Evolutionary conservation across 2,888 invertebrate species (phyloP), one percentile per base, ranked within the genome.

Genomic region (Biston stratarius): DNA sequence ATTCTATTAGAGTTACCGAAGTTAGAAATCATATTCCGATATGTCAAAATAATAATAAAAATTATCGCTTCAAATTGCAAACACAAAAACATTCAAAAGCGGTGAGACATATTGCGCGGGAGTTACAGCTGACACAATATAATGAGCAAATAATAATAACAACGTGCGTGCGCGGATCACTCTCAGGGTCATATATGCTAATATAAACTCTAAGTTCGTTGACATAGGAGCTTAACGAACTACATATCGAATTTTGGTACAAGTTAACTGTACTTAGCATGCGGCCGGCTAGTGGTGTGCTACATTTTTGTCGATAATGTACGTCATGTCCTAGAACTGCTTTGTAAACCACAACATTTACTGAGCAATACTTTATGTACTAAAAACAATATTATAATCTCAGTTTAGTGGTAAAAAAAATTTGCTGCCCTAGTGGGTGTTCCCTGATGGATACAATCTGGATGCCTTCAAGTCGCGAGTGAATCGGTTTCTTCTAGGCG

Each of bases 141-240:
- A 83, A 81, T 80, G 72, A 82, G 74, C 75, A 76, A 81, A 80
- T 81, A 84, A 85, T 83, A 85, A 85, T 83, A 85, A 83, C 78
- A 65, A 69, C 44, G 56, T 63, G 71, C 66, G 67, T 74, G 68
- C 40, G 61, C 70, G 69, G 61, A 47, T 33, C 33, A 33, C 59
- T 40, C 49, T 59, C 52, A 51, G 14, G 45, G 64, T 15, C 42
- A 11, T 49, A 60, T 71, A 52, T 51, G 44, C 64, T 60, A 84
- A 76, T 77, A 69, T 68, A 57, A 33, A 66, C 73, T 78, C 71
- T 86, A 83, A 45, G 71, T 74, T 56, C 74, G 42, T 61, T 11
- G 70, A 45, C 55, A 77, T 83, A 86, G 77, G 78, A 70, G 61
- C 77, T 70, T 77, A 58, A 71, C 72, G 64, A 72, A 66, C 60